A percentile compares a stretch with the other conserved stretches of the same genome.
These are phyloP conservation scores for Coreius guichenoti DNA, from an alignment of 2,797 vertebrate species.

Conservation along the genomic window DNA sequence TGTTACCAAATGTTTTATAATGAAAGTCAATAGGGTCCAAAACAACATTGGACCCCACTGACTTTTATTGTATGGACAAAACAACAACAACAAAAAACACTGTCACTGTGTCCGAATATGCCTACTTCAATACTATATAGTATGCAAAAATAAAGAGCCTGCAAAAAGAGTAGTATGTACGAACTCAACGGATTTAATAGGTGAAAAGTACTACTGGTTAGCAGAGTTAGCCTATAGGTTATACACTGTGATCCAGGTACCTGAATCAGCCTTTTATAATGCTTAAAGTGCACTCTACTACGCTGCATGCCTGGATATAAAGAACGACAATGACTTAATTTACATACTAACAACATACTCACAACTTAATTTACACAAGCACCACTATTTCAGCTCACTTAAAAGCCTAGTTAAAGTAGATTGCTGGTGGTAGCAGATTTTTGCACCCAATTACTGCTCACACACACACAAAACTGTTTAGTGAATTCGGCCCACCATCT, in stretches of 20 bases:
- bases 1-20: too few relatives aligned
- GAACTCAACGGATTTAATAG: too few relatives aligned
- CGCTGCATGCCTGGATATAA: background rate
- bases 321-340: background rate
- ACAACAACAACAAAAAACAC: too few relatives aligned
- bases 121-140: background rate
- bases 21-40: too few relatives aligned
- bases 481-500: background rate
- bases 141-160: background rate
- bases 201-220: too few relatives aligned
- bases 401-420: slow-evolving; percentile 5
- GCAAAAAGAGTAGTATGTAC: background rate
- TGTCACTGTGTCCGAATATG: background rate
- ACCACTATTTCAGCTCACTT: background rate
- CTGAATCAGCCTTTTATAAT: background rate
- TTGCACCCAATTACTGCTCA: background rate
- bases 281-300: background rate
- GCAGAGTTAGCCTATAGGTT: too few relatives aligned
- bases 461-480: background rate
- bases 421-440: slow-evolving; percentile 8
- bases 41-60: too few relatives aligned
- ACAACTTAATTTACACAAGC: background rate
- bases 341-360: background rate
- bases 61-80: too few relatives aligned
- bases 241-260: too few relatives aligned